phyloP scores from a whole-genome alignment of 2,113 vertebrate genomes.

The Spilogale gracilis region DNA sequence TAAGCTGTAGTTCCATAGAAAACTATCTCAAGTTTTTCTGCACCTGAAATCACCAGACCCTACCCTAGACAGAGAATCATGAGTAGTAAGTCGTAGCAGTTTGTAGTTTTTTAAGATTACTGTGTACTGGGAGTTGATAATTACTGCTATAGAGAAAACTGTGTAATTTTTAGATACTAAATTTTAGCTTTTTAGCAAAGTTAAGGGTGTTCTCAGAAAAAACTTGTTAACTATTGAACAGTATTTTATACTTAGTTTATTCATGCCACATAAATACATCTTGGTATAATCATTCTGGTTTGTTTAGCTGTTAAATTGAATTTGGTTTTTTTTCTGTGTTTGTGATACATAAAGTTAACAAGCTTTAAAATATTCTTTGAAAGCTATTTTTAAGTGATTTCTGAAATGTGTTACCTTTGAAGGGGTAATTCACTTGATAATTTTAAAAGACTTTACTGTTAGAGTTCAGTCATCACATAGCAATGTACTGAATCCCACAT shows the following conservation, averaged over 20 bases:
- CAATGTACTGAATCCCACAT: not conserved
- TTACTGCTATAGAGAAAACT: not conserved
- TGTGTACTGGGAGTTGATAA: not conserved
- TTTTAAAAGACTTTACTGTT: not conserved
- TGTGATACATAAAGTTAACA: not conserved
- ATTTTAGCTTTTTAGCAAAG: not conserved
- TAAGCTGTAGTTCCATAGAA: not conserved
- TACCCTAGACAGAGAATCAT: not conserved
- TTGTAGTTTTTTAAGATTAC: not conserved
- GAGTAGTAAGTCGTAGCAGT: not conserved
- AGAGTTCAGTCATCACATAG: not conserved
- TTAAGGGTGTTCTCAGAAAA: not conserved
- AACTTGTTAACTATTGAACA: not conserved
- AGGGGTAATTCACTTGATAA: not conserved
- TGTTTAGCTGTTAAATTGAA: not conserved
- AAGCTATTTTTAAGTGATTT: not conserved
- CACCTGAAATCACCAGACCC: not conserved
- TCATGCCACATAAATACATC: not conserved
- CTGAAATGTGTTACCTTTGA: not conserved
- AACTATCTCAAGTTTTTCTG: not conserved
- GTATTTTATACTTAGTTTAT: not conserved
- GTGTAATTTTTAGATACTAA: not conserved
- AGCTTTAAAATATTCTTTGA: not conserved
- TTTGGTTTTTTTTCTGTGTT: not conserved
- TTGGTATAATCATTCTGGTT: not conserved